Percentiles rank a stretch among this genome's conserved stretches.
These are phyloP conservation scores for Rhizoglyphus robini DNA, from an alignment of 1,140 invertebrate species.

Conservation along the genomic window DNA sequence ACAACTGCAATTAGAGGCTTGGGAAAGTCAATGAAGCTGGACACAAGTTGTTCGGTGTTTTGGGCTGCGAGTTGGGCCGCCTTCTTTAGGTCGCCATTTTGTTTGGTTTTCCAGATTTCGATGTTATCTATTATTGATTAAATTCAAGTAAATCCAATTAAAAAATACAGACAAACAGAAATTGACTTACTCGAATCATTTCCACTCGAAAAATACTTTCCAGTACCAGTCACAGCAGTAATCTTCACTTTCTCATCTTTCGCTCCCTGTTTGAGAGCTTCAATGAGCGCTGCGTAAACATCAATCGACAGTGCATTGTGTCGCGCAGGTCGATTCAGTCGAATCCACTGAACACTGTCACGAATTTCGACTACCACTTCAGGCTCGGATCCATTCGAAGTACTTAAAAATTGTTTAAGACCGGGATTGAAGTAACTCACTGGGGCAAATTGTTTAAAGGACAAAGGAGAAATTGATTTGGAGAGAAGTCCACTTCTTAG, in stretches of 20 bases:
- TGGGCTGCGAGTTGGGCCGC: too few relatives aligned
- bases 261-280: slow-evolving; percentile 50
- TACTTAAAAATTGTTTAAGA: too few relatives aligned
- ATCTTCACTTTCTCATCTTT: slow-evolving; percentile 43
- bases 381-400: neutral
- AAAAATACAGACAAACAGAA: neutral
- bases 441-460: too few relatives aligned
- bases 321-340: slow-evolving; percentile 53
- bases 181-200: slow-evolving; percentile 53
- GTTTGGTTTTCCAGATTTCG: neutral
- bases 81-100: neutral
- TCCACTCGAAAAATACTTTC: slow-evolving; percentile 65
- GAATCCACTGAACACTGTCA: slow-evolving; percentile 35
- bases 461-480: too few relatives aligned
- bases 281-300: slow-evolving; percentile 51
- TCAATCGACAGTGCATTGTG: slow-evolving; percentile 38
- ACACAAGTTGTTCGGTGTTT: slow-evolving; percentile 46
- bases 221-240: slow-evolving; percentile 55
- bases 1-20: slow-evolving; percentile 76
- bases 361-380: neutral
- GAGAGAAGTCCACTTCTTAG: too few relatives aligned
- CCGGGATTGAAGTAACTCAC: too few relatives aligned
- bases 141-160: too few relatives aligned
- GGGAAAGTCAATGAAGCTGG: slow-evolving; percentile 66
- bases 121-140: neutral